A percentile compares a stretch with the other conserved stretches of the same genome.
phyloP scores from a whole-genome alignment of 2,888 invertebrate species.

The Apodemia hepburni region DNA sequence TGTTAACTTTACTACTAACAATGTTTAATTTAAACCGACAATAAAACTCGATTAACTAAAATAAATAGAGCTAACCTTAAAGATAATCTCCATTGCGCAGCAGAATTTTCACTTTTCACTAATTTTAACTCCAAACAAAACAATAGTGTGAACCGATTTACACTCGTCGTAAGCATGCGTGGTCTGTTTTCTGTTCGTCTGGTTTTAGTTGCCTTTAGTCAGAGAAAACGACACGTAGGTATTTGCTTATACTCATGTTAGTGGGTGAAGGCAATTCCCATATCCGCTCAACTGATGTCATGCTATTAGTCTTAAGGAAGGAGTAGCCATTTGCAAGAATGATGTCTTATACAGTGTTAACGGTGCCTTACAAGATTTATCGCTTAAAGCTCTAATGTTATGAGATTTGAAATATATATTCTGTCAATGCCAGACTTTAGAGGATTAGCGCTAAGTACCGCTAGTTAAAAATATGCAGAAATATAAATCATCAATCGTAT shows the following conservation, averaged over 20 bases:
- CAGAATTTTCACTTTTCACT: background rate
- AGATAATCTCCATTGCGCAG: background rate
- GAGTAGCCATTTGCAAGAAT: constrained; percentile 36
- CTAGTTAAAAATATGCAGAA: background rate
- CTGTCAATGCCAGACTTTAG: background rate
- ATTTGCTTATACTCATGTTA: constrained; percentile 36
- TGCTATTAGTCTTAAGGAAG: constrained; percentile 52
- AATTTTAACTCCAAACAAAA: constrained; percentile 20
- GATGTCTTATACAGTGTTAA: constrained; percentile 27
- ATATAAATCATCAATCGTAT: background rate
- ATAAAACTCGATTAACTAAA: background rate
- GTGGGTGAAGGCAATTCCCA: constrained; percentile 75
- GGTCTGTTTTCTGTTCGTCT: constrained; percentile 47
- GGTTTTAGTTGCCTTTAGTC: constrained; percentile 58
- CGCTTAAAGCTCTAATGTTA: constrained; percentile 14
- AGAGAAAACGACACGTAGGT: constrained; percentile 43
- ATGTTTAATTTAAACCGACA: background rate
- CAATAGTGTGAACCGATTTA: constrained; percentile 18
- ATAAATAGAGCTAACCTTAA: constrained; percentile 1
- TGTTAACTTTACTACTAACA: no score
- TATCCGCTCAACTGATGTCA: constrained; percentile 67
- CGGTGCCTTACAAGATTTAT: constrained; percentile 27
- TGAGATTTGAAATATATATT: background rate
- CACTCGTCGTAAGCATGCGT: constrained; percentile 41
- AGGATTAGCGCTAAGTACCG: background rate